phyloP scores from a whole-genome alignment of 2,113 vertebrate species.

The Microcebus lehilahytsara region DNA sequence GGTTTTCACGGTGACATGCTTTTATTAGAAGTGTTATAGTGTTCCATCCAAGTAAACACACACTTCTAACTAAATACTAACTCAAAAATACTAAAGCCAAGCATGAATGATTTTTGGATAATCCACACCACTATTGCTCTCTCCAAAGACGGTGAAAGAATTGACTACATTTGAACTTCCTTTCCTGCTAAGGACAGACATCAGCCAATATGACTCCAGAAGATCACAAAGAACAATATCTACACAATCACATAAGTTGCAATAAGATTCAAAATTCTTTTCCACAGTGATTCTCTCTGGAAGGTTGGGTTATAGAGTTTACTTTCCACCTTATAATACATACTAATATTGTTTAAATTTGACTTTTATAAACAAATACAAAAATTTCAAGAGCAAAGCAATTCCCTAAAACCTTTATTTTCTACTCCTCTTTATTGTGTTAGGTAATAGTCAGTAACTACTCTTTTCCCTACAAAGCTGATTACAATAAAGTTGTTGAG shows the following conservation, averaged over 20 bases:
- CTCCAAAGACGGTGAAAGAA: neutral
- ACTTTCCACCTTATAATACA: neutral
- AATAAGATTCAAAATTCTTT: neutral
- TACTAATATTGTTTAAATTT: neutral
- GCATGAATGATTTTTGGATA: neutral
- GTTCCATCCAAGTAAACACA: neutral
- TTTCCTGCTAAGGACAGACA: neutral
- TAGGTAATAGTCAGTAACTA: neutral
- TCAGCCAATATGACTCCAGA: neutral
- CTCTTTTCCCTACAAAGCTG: neutral
- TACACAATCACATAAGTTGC: neutral
- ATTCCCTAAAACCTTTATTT: conserved; percentile 15
- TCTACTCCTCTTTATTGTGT: neutral
- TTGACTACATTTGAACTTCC: neutral
- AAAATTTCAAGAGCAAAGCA: conserved; percentile 12
- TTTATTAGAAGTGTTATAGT: neutral
- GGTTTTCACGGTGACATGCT: neutral
- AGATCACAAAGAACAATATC: neutral
- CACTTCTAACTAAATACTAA: neutral
- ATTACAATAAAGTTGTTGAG: neutral
- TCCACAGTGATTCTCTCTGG: neutral
- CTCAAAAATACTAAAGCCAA: neutral
- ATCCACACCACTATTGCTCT: neutral
- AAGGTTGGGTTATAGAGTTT: neutral
- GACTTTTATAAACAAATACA: conserved; percentile 30